These are phyloP conservation scores for Drosophila pandora DNA, from an alignment of 1,140 invertebrate genomes.

Conservation along the genomic window DNA sequence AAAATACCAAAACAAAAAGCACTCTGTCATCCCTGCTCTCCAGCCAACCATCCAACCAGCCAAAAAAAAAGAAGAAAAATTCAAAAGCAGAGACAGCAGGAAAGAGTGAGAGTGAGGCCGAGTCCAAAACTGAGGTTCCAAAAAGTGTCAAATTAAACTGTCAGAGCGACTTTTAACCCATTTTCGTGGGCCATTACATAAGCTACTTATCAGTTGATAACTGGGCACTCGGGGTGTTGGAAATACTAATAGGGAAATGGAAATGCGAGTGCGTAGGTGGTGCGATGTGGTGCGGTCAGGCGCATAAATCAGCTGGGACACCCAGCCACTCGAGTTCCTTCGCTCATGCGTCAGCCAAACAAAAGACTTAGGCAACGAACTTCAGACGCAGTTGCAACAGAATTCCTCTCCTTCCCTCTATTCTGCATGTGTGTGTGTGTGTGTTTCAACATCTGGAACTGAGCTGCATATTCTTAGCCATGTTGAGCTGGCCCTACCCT, in stretches of 20 bases:
- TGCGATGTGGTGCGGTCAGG: slow-evolving; percentile 59
- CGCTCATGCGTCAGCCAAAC: slow-evolving; percentile 74
- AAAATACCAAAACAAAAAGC: slow-evolving; percentile 71
- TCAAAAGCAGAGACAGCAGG: slow-evolving; percentile 33
- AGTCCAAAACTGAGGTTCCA: slow-evolving; percentile 21
- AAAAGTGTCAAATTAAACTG: slow-evolving; percentile 80
- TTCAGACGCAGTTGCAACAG: slow-evolving; percentile 63
- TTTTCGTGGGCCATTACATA: slow-evolving; percentile 73
- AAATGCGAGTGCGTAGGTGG: slow-evolving; percentile 64
- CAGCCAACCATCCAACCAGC: slow-evolving; percentile 1
- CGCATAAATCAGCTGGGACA: slow-evolving; percentile 72
- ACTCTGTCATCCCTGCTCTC: slow-evolving; percentile 64
- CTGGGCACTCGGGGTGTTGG: slow-evolving; percentile 43
- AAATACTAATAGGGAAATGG: slow-evolving; percentile 62
- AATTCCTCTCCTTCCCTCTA: slow-evolving; percentile 58
- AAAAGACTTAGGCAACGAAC: slow-evolving; percentile 80
- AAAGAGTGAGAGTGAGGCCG: slow-evolving; percentile 28
- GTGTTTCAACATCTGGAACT: slow-evolving; percentile 66
- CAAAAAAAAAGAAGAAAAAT: neutral
- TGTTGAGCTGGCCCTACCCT: slow-evolving; percentile 43
- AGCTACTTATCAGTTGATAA: slow-evolving; percentile 81
- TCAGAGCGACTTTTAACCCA: slow-evolving; percentile 76
- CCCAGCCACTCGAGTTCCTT: slow-evolving; percentile 57
- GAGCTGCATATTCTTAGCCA: slow-evolving; percentile 64
- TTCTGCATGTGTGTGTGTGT: slow-evolving; percentile 19